Percentiles rank a stretch among this genome's conserved stretches.
Evolutionary conservation across 2,888 invertebrate species (phyloP).

Genomic region (Anticlea derivata): DNA sequence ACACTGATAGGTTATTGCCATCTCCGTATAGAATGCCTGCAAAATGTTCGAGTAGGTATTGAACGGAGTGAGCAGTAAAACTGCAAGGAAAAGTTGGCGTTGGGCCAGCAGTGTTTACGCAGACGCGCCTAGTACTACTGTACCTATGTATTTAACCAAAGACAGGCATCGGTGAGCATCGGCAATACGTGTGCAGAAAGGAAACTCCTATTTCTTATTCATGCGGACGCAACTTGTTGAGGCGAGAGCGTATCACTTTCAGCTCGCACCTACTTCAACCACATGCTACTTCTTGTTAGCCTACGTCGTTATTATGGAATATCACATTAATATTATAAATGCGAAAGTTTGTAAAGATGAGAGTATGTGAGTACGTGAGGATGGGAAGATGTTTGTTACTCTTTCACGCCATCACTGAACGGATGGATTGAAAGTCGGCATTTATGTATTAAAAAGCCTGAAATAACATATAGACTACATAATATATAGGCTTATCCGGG

Average conservation of each 20-base stretch:
- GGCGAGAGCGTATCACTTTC: slow-evolving; percentile 43
- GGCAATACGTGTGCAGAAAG: slow-evolving; percentile 66
- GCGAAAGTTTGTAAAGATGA: too few species aligned
- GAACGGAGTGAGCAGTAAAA: slow-evolving; percentile 61
- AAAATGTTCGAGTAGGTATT: slow-evolving; percentile 65
- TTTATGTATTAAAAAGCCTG: too few species aligned
- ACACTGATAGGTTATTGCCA: slow-evolving; percentile 73
- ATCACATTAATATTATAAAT: too few species aligned
- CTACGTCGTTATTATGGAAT: too few species aligned
- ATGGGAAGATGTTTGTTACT: too few species aligned
- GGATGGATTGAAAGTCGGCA: too few species aligned
- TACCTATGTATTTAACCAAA: slow-evolving; percentile 5
- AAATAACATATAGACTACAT: too few species aligned
- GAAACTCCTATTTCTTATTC: slow-evolving; percentile 68
- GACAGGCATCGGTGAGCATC: slow-evolving; percentile 41
- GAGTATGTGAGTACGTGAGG: too few species aligned
- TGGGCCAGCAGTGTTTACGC: slow-evolving; percentile 55
- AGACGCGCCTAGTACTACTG: slow-evolving; percentile 27
- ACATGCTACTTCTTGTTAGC: slow-evolving; percentile 23
- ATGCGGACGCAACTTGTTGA: slow-evolving; percentile 54
- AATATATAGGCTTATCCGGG: too few species aligned
- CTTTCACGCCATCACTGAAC: too few species aligned
- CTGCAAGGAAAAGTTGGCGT: slow-evolving; percentile 74
- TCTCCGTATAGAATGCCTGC: slow-evolving; percentile 65
- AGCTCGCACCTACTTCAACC: slow-evolving; percentile 35